Percentiles rank a stretch among this genome's conserved stretches.
Conservation (phyloP, 35 echinoderm and acorn worm genomes). For the Ophiothrix spiculata region DNA sequence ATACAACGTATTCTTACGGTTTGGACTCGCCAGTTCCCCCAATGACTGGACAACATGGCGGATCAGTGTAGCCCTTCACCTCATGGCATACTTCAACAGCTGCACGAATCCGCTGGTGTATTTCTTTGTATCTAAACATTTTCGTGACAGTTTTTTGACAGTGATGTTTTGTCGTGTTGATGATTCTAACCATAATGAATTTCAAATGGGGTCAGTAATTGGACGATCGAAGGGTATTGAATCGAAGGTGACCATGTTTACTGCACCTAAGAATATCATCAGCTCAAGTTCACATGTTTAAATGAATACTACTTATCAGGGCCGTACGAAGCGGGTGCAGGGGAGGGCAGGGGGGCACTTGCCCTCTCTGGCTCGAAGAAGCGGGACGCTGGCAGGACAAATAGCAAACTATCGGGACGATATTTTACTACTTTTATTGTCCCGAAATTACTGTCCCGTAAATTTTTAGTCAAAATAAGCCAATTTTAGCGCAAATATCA, state of each 20-base stretch:
- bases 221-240: neutral
- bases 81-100: constrained; percentile 4
- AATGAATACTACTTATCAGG: too few species aligned
- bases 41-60: neutral
- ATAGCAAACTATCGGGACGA: too few species aligned
- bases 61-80: neutral
- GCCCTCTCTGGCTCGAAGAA: too few species aligned
- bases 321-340: too few species aligned
- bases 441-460: too few species aligned
- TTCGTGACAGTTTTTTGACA: neutral
- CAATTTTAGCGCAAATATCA: too few species aligned
- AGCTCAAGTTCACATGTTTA: neutral
- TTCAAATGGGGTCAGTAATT: neutral
- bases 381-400: too few species aligned
- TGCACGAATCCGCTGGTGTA: neutral
- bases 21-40: neutral
- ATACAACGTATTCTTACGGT: neutral
- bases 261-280: neutral
- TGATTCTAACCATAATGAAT: neutral
- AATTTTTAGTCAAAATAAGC: too few species aligned
- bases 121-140: neutral
- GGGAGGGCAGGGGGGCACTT: too few species aligned
- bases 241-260: neutral
- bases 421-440: too few species aligned
- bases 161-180: neutral